Conservation (phyloP, 2,113 vertebrate species). For the Vireo altiloquus region DNA sequence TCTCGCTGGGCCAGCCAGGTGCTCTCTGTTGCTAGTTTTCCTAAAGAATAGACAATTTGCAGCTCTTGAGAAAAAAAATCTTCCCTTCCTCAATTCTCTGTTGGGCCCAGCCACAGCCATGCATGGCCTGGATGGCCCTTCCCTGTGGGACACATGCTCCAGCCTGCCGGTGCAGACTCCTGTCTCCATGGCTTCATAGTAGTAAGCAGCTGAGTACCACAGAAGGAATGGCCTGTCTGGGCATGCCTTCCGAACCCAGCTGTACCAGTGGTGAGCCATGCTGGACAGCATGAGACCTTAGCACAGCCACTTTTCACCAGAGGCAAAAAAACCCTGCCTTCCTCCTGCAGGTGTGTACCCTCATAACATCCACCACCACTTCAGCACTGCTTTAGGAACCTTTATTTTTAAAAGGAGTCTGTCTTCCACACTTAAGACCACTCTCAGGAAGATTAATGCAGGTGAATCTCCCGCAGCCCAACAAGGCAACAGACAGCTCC, state of each 20-base stretch:
- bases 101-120: not conserved
- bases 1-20: fast-evolving
- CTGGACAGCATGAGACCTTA: not conserved
- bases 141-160: not conserved
- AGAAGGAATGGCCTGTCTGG: not conserved
- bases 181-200: not conserved
- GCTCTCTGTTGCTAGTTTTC: not conserved
- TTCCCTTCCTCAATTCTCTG: not conserved
- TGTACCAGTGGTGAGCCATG: fast-evolving
- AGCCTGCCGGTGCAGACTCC: not conserved
- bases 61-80: not conserved
- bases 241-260: not conserved
- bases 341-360: not conserved
- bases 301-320: not conserved
- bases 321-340: not conserved
- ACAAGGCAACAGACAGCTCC: not conserved
- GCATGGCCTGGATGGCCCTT: not conserved
- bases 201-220: not conserved
- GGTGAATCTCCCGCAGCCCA: not conserved
- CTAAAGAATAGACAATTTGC: not conserved
- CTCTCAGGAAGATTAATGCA: not conserved
- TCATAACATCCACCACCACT: not conserved
- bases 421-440: not conserved
- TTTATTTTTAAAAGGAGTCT: slow-evolving; percentile 50
- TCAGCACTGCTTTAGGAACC: not conserved